phyloP scores from a whole-genome alignment of 2,888 invertebrate species.

The Athrips mouffetella region DNA sequence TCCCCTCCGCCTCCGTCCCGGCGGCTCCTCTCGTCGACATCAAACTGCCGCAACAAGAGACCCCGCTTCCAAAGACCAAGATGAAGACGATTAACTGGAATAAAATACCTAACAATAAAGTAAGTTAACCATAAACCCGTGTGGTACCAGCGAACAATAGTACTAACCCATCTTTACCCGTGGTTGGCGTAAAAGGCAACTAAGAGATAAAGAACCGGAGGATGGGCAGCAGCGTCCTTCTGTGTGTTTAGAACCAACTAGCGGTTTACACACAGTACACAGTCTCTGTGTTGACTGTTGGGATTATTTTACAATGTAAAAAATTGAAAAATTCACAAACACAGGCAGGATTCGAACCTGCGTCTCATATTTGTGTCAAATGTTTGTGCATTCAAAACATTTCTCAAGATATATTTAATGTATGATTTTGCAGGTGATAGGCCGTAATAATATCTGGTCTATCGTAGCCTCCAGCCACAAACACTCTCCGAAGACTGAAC shows the following conservation, averaged over 20 bases:
- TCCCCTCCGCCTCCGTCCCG: constrained; percentile 57
- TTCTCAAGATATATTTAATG: too few relatives aligned
- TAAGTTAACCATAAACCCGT: constrained; percentile 57
- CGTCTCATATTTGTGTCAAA: too few relatives aligned
- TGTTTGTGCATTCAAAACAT: too few relatives aligned
- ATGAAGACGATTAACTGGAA: constrained; percentile 99
- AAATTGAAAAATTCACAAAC: too few relatives aligned
- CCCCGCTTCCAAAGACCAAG: constrained; percentile 95
- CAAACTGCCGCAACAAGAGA: constrained; percentile 92
- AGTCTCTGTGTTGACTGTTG: background rate
- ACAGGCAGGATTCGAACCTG: too few relatives aligned
- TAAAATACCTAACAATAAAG: constrained; percentile 94
- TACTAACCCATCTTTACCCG: too few relatives aligned
- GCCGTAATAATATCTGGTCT: constrained; percentile 96
- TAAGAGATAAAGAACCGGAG: too few relatives aligned
- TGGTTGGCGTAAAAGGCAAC: too few relatives aligned
- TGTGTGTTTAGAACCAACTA: too few relatives aligned
- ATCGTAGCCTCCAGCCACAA: constrained; percentile 91
- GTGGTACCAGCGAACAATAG: too few relatives aligned
- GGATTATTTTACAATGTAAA: background rate
- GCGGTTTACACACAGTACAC: too few relatives aligned
- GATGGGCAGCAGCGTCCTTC: background rate
- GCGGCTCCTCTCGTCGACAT: constrained; percentile 56
- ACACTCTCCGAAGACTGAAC: constrained; percentile 87
- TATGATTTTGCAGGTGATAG: constrained; percentile 81